phyloP scores from a whole-genome alignment of 2,888 invertebrate genomes.

The Drosophila cognata region DNA sequence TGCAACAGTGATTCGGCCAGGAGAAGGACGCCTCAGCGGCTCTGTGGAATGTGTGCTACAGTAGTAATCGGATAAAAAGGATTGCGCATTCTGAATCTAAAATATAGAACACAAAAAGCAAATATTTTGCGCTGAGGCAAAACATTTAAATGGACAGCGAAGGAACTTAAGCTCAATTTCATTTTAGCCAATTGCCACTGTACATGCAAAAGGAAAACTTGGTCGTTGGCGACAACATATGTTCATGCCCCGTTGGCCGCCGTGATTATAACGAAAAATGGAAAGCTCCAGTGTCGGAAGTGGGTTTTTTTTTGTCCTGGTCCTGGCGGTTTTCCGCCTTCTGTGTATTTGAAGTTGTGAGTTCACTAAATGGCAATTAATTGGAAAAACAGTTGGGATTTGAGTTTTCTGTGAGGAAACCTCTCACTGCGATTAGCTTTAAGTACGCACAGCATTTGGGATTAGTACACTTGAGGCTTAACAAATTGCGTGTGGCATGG shows the following conservation, averaged over 20 bases:
- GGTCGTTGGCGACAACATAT: conserved; percentile 56
- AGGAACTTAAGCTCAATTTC: neutral
- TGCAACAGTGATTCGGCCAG: conserved; percentile 9
- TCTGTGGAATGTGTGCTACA: conserved; percentile 21
- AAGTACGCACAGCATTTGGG: conserved; percentile 10
- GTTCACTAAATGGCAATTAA: conserved; percentile 63
- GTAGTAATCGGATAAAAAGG: conserved; percentile 12
- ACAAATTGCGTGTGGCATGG: conserved; percentile 17
- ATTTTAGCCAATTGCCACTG: conserved; percentile 22
- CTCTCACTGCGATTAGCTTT: neutral
- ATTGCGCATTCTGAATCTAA: neutral
- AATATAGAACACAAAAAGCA: neutral
- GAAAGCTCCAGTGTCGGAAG: conserved; percentile 16
- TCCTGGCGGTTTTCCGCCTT: conserved; percentile 19
- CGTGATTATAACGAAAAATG: conserved; percentile 71
- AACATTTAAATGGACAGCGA: neutral
- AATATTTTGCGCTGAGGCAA: neutral
- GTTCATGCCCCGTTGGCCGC: conserved; percentile 77
- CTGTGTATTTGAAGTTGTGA: conserved; percentile 37
- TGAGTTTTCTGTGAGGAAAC: neutral
- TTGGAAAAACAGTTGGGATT: conserved; percentile 37
- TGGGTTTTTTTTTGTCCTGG: conserved; percentile 7
- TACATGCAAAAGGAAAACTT: conserved; percentile 33
- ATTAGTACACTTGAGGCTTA: conserved; percentile 34
- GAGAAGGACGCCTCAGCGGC: conserved; percentile 18